phyloP scores from a whole-genome alignment of 2,888 invertebrate genomes.

The Brassicogethes aeneus region DNA sequence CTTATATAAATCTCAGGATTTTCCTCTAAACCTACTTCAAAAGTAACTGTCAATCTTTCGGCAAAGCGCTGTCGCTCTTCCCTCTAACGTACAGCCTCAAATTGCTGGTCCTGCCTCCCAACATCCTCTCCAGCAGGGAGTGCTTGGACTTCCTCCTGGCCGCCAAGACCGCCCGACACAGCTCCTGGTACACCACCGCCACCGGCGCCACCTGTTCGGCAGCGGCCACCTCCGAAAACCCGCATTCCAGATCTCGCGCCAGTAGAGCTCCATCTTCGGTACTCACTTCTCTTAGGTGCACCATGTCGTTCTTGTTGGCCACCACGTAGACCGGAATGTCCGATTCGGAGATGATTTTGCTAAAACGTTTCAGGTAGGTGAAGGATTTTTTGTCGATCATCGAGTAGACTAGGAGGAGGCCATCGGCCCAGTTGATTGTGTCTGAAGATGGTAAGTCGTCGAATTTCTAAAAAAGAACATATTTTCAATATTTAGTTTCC shows the following conservation, averaged over 20 bases:
- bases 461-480: constrained; percentile 53
- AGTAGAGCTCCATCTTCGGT: constrained; percentile 81
- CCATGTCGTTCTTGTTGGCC: constrained; percentile 86
- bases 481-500: too few relatives aligned
- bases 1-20: too few relatives aligned
- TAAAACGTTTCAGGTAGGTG: constrained; percentile 69
- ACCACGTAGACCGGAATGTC: constrained; percentile 78
- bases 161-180: constrained; percentile 73
- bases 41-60: constrained; percentile 60
- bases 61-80: constrained; percentile 81
- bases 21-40: too few relatives aligned
- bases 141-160: constrained; percentile 77
- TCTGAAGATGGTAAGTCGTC: constrained; percentile 63
- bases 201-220: constrained; percentile 82
- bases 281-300: constrained; percentile 80
- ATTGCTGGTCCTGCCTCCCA: constrained; percentile 64
- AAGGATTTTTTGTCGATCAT: constrained; percentile 82
- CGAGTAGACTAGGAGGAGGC: constrained; percentile 79
- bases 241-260: constrained; percentile 82
- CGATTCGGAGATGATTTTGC: constrained; percentile 50
- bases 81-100: constrained; percentile 69
- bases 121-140: constrained; percentile 72
- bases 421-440: constrained; percentile 83
- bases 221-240: constrained; percentile 80
- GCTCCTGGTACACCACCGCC: constrained; percentile 73